Base-by-base conservation (phyloP, 2,797 vertebrate genomes). In the Bufotes viridis region DNA sequence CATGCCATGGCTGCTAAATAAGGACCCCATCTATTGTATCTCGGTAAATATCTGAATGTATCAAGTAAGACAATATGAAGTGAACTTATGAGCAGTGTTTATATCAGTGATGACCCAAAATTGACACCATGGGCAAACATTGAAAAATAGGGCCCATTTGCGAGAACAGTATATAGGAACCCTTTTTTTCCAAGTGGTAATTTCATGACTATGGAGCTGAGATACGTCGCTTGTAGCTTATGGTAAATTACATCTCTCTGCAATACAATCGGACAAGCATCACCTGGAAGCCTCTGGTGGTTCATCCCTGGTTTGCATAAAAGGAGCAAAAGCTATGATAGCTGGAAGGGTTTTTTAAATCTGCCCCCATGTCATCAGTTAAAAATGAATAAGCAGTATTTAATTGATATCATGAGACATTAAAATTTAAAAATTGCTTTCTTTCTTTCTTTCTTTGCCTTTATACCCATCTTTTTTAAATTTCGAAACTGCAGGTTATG, bases 391-490 rank as follows among this genome's bases (percentile, higher is more conserved):
- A 58, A 95, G 93, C 95, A 97, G 95, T 96, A 94, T 96, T 96
- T 97, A 97, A 96, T 97, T 96, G 92, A 98, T 97, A 97, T 99
- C 98, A 97, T 97, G 98, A 99, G 97, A 98, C 98, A 96, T 97
- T 98, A 98, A 98, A 99, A 99, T 99, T 97, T 95, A 51, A 96
- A 94, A 95, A 91, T 93, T 92, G 97, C 96, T 97, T 78, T 51
- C 96, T 97, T 78, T 51, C 96, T 97, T 78, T 51, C 49, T 95
- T 96, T 95, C 94, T 95, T 95, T 96, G 94, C 87, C 93, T 92
- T 95, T 53, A 11, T 61, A 76, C 49, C 94, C 94, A 92, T 93
- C 95, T 97, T 42, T 96, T 95, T 91, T 94, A 94, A 92, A 91
- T 61, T 58, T 84, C 51, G 13, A 51, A 24, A 81, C 58, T 55